A percentile compares a stretch with the other conserved stretches of the same genome.
phyloP scores from a whole-genome alignment of 2,888 invertebrate genomes.

The Dioctria rufipes region DNA sequence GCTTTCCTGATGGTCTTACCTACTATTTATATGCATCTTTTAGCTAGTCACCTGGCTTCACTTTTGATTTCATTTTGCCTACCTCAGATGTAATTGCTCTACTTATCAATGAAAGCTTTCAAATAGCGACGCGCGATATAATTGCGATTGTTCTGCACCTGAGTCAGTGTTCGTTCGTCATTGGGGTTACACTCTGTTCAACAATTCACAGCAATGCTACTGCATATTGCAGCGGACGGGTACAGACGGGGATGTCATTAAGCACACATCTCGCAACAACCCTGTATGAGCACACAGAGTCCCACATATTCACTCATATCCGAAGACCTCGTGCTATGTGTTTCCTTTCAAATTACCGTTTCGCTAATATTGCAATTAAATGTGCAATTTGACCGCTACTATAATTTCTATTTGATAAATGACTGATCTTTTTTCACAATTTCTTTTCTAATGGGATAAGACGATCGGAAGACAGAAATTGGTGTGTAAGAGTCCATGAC shows the following conservation, averaged over 20 bases:
- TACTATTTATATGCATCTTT: slow-evolving; percentile 48
- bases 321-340: slow-evolving; percentile 72
- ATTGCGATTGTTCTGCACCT: slow-evolving; percentile 39
- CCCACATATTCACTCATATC: slow-evolving; percentile 70
- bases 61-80: slow-evolving; percentile 43
- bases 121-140: slow-evolving; percentile 20
- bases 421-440: slow-evolving; percentile 30
- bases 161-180: slow-evolving; percentile 14
- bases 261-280: slow-evolving; percentile 79
- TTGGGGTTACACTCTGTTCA: neutral
- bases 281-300: slow-evolving; percentile 75
- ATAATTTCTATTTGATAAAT: slow-evolving; percentile 41
- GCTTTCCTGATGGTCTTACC: slow-evolving; percentile 26
- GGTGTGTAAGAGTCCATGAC: neutral
- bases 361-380: slow-evolving; percentile 39
- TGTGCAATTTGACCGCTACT: slow-evolving; percentile 16
- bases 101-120: slow-evolving; percentile 47
- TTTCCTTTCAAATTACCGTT: slow-evolving; percentile 27
- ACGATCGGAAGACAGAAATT: neutral
- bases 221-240: slow-evolving; percentile 1
- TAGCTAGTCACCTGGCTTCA: slow-evolving; percentile 29
- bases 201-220: too few relatives aligned
- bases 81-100: slow-evolving; percentile 40
- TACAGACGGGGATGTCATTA: slow-evolving; percentile 38
- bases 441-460: slow-evolving; percentile 3